Conservation (phyloP, 1,140 invertebrate genomes). For the Hyphantria cunea region DNA sequence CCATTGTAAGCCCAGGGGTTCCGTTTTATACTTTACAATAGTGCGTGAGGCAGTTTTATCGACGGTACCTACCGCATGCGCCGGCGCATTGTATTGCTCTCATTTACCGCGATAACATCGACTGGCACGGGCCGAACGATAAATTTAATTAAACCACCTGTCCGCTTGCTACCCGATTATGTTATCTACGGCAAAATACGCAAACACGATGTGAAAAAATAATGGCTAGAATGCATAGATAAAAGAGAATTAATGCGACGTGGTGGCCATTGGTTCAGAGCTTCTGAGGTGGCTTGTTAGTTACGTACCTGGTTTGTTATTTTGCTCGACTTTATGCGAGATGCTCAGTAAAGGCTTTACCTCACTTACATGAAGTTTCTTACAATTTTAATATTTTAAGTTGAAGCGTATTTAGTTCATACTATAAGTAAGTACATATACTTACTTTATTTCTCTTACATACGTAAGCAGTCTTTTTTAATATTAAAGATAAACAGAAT, state of each 20-base stretch:
- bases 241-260: constrained; percentile 21
- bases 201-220: constrained; percentile 22
- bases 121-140: constrained; percentile 43
- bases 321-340: background rate
- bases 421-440: too few relatives aligned
- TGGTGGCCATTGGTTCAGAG: constrained; percentile 21
- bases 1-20: constrained; percentile 24
- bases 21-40: constrained; percentile 30
- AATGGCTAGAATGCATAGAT: constrained; percentile 27
- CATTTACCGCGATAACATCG: constrained; percentile 31
- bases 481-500: too few relatives aligned
- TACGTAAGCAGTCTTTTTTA: too few relatives aligned
- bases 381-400: too few relatives aligned
- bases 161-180: constrained; percentile 40
- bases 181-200: constrained; percentile 54
- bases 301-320: background rate
- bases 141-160: constrained; percentile 68
- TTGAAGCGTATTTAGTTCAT: too few relatives aligned
- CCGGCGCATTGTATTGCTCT: constrained; percentile 36
- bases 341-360: too few relatives aligned
- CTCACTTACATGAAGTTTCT: too few relatives aligned
- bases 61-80: constrained; percentile 34
- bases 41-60: constrained; percentile 24
- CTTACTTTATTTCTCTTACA: too few relatives aligned
- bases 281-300: constrained; percentile 11